phyloP scores from a whole-genome alignment of 2,113 vertebrate species.

The Anthoscopus minutus region DNA sequence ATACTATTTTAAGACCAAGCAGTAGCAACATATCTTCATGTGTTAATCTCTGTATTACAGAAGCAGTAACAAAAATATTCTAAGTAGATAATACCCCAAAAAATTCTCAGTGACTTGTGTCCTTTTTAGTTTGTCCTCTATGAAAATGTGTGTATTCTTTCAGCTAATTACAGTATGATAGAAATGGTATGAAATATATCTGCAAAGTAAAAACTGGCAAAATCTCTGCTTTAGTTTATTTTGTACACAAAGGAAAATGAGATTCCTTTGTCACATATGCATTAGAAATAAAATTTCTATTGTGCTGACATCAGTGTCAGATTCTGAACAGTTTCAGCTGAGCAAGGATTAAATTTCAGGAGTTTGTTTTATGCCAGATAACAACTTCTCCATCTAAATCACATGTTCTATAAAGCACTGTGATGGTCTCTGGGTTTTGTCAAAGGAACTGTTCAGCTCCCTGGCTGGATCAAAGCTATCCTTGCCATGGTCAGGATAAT shows the following conservation, averaged over 20 bases:
- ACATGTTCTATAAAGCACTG: background rate
- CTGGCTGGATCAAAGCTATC: slow-evolving; percentile 2
- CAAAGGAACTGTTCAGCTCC: background rate
- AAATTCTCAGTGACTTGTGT: background rate
- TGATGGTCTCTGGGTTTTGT: slow-evolving; percentile 5
- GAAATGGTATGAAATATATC: background rate
- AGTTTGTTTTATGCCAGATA: slow-evolving; percentile 4
- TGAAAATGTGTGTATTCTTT: background rate
- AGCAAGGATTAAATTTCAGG: slow-evolving; percentile 9
- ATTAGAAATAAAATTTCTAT: background rate
- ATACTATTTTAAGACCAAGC: background rate
- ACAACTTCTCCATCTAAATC: background rate
- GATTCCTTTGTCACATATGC: background rate
- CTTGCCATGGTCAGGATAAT: background rate
- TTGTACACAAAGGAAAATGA: background rate
- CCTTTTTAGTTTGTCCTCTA: background rate
- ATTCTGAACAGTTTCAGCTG: background rate
- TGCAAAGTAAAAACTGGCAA: background rate
- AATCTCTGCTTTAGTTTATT: background rate
- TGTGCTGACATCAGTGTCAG: background rate
- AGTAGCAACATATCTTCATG: background rate
- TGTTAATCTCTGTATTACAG: background rate
- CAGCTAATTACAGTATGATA: background rate
- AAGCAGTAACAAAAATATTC: background rate
- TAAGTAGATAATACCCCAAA: background rate